Base-by-base conservation (phyloP, 2,888 invertebrate genomes). In the Cloeon dipterum region DNA sequence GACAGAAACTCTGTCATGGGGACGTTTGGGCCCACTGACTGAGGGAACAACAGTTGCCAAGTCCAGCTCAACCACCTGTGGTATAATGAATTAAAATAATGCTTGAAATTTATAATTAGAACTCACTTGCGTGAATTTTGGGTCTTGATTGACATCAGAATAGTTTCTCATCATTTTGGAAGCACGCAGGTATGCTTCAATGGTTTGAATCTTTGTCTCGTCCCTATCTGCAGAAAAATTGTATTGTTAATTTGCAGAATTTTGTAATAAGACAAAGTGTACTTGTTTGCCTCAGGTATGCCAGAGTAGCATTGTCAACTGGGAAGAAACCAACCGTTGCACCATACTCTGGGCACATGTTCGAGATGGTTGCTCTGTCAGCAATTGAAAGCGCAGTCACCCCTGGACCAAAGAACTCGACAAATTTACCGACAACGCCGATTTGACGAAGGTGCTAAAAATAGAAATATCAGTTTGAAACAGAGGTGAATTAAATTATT, bases 331-430 rank as follows among this genome's bases (percentile, higher is more conserved):
- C 93, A 42, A 89, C 78, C 0, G 94, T 96, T 13, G 94, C 96
- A 1, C 96, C 96, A 54, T 94, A 96, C 57, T 89, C 88, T 0
- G 96, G 96, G 51, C 91, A 93, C 96, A 98, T 96, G 62, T 98
- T 98, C 45, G 91, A 83, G 38, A 98, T 88, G 0, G 96, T 98
- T 1, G 96, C 93, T 32, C 96, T 64, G 61, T 98, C 96, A 1
- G 96, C 94, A 42, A 98, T 88, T 38, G 88, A 88, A 4, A 98
- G 59, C 39, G 79, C 76, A 0, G 71, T 57, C 3, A 94, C 88
- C 3, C 96, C 96, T 0, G 88, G 77, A 0, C 96, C 96, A 57
- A 81, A 98, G 62, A 98, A 98, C 61, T 98, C 96, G 4, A 98
- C 96, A 61, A 98, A 96, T 52, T 96, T 94, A 3, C 93, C 93